Evolutionary conservation across 2,113 vertebrate species (phyloP).

Genomic region (Naja naja): DNA sequence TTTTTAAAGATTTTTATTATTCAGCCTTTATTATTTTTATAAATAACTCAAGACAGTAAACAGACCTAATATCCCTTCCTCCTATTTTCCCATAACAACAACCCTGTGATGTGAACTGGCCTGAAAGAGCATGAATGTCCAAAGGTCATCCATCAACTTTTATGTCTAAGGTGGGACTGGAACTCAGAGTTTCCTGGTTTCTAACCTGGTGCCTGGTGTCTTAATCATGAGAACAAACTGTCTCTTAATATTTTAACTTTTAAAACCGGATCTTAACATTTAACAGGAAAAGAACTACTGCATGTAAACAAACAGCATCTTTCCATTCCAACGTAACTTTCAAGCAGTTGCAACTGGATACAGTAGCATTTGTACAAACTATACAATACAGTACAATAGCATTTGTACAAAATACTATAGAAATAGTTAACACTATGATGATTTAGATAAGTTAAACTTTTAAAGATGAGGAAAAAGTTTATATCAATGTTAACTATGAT

Average conservation of each 20-base stretch:
- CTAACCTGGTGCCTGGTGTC: not conserved
- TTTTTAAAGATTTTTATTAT: not conserved
- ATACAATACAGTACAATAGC: too few species aligned
- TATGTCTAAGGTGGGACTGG: not conserved
- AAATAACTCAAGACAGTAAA: not conserved
- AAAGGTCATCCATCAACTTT: not conserved
- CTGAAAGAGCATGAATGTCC: not conserved
- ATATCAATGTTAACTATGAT: not conserved
- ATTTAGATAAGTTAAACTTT: not conserved
- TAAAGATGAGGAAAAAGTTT: not conserved
- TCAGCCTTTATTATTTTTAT: not conserved
- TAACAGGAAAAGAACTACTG: not conserved
- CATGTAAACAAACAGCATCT: not conserved
- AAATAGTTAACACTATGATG: not conserved
- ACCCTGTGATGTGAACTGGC: not conserved
- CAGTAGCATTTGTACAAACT: not conserved
- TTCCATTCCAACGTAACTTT: not conserved
- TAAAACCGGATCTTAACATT: not conserved
- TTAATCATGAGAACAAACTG: not conserved
- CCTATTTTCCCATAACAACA: not conserved
- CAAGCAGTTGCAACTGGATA: not conserved
- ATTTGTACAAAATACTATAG: not conserved
- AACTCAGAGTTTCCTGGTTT: not conserved
- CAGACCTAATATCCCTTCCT: not conserved
- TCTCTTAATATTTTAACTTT: not conserved